phyloP scores from a whole-genome alignment of 23 tunicate species.

The Oikopleura vanhoeffeni region DNA sequence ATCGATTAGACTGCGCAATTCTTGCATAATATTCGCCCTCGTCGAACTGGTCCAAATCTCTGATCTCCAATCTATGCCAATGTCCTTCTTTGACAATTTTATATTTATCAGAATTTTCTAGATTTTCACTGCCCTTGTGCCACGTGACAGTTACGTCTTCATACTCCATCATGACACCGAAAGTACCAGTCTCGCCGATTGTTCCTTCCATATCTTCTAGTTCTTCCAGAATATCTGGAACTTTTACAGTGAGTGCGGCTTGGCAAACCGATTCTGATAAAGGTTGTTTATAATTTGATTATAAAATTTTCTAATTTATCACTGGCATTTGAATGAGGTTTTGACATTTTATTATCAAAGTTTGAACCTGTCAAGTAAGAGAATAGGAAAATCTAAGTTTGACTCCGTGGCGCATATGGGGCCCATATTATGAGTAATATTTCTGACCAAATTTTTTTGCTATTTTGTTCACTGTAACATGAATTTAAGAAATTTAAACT shows the following conservation, averaged over 20 bases:
- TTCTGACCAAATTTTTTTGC: too few relatives aligned
- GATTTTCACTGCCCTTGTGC: not conserved
- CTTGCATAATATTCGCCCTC: not conserved
- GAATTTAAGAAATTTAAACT: too few relatives aligned
- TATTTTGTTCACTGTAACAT: too few relatives aligned
- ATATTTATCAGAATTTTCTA: not conserved
- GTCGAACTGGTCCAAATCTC: constrained; percentile 1
- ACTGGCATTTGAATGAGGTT: too few relatives aligned
- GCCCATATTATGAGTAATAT: too few relatives aligned
- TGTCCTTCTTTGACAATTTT: not conserved
- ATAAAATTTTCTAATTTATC: too few relatives aligned
- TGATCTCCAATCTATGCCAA: not conserved
- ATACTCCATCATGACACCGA: not conserved
- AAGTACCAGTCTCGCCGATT: not conserved
- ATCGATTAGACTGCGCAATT: not conserved
- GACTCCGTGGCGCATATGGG: too few relatives aligned
- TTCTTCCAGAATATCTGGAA: not conserved
- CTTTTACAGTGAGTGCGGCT: not conserved
- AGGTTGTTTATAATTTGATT: too few relatives aligned
- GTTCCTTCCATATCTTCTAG: not conserved
- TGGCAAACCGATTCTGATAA: not conserved
- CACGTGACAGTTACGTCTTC: not conserved
- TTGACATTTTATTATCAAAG: too few relatives aligned
- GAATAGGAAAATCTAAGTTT: too few relatives aligned
- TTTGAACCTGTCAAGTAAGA: too few relatives aligned